These are phyloP conservation scores for Heliothis subflexa DNA, from an alignment of 1,140 invertebrate species.

Conservation along the genomic window DNA sequence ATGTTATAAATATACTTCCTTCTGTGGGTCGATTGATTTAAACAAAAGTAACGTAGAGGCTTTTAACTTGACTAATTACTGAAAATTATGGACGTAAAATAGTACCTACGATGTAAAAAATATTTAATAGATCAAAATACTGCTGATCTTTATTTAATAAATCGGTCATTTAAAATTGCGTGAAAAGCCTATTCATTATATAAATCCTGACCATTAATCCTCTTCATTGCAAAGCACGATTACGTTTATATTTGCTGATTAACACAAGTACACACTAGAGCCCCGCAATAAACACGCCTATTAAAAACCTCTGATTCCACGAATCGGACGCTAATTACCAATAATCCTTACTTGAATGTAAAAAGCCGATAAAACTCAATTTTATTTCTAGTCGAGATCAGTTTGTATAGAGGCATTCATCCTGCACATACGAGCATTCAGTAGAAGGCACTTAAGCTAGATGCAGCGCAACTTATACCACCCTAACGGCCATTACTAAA, in stretches of 20 bases:
- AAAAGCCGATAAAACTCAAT: not conserved
- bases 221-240: no score
- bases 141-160: no score
- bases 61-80: no score
- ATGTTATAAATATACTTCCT: no score
- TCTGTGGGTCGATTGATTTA: no score
- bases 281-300: not conserved
- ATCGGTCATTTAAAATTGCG: no score
- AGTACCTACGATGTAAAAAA: no score
- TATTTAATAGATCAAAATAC: no score
- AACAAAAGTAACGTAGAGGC: no score
- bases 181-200: no score
- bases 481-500: not conserved
- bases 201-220: no score
- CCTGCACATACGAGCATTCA: not conserved
- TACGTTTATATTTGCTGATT: not conserved
- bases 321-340: constrained; percentile 9
- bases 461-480: not conserved
- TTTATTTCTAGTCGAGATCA: not conserved
- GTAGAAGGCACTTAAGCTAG: not conserved
- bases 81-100: no score
- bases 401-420: constrained; percentile 8
- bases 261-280: not conserved
- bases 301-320: not conserved
- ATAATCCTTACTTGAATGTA: constrained; percentile 6